These are phyloP conservation scores for Hanleya hanleyi DNA, from an alignment of 2,888 invertebrate genomes.

Conservation along the genomic window DNA sequence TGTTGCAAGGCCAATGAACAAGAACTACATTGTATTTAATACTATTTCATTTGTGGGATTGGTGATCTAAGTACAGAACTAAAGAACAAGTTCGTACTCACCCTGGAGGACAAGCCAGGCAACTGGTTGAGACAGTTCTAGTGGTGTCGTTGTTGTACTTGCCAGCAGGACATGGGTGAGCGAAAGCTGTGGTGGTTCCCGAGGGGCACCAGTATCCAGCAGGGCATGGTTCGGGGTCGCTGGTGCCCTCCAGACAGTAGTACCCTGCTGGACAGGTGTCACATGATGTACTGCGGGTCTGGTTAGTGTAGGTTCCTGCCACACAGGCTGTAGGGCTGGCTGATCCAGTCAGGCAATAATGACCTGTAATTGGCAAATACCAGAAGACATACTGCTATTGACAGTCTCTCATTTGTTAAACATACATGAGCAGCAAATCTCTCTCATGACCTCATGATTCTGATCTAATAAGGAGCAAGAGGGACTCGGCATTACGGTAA, in stretches of 20 bases:
- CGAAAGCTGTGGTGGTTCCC: constrained; percentile 32
- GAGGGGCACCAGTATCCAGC: constrained; percentile 62
- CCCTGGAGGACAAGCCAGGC: constrained; percentile 66
- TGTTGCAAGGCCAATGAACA: no score
- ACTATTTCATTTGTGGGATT: no score
- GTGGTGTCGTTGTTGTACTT: constrained; percentile 67
- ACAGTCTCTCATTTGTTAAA: no score
- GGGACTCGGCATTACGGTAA: no score
- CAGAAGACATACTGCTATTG: no score
- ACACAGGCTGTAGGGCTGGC: constrained; percentile 51
- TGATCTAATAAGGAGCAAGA: no score
- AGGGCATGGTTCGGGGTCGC: constrained; percentile 62
- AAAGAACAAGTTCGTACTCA: no score
- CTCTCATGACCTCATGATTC: no score
- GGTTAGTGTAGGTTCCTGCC: constrained; percentile 57
- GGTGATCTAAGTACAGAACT: no score
- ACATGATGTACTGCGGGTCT: constrained; percentile 53
- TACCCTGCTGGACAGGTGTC: constrained; percentile 58
- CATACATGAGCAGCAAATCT: no score
- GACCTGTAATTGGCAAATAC: no score
- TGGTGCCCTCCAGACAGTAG: constrained; percentile 66
- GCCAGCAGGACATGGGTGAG: constrained; percentile 61
- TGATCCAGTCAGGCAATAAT: constrained; percentile 58
- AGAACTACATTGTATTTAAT: no score
- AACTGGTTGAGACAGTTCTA: constrained; percentile 43